Conservation (phyloP, 2,797 vertebrate species). For the Decapterus maruadsi region DNA sequence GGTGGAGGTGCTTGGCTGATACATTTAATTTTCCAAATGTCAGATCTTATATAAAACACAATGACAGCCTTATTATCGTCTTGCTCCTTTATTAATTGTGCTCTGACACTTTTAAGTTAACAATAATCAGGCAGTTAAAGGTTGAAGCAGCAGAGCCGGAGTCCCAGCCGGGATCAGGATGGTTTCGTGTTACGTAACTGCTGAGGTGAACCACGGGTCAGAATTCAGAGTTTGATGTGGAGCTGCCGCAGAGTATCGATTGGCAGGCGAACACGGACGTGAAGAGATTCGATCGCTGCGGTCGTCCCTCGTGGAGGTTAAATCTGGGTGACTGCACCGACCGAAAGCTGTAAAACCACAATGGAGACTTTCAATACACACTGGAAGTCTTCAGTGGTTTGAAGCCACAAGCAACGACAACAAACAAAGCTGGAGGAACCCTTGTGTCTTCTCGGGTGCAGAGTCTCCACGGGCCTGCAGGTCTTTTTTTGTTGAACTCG, state of each 20-base stretch:
- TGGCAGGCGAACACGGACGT: not conserved
- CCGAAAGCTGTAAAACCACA: conserved; percentile 13
- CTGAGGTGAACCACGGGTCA: conserved; percentile 21
- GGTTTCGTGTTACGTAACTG: not conserved
- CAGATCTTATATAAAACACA: no score
- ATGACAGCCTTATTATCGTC: no score
- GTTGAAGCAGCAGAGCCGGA: no score
- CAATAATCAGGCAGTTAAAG: no score
- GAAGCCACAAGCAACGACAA: not conserved
- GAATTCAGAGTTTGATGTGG: not conserved
- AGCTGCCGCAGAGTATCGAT: conserved; percentile 2
- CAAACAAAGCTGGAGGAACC: not conserved
- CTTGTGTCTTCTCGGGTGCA: not conserved
- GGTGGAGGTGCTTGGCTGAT: no score
- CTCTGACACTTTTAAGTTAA: no score
- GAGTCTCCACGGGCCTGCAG: not conserved
- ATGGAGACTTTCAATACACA: not conserved
- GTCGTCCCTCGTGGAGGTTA: conserved; percentile 21
- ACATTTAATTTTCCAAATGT: no score
- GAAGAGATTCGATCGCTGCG: conserved; percentile 21
- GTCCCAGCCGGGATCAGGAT: no score
- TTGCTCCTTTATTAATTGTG: no score
- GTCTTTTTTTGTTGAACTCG: not conserved
- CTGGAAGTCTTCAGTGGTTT: not conserved
- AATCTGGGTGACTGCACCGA: conserved; percentile 13